Percentiles rank a stretch among this genome's conserved stretches.
Evolutionary conservation across 2,113 vertebrate genomes (phyloP).

Genomic region (Colossoma macropomum): DNA sequence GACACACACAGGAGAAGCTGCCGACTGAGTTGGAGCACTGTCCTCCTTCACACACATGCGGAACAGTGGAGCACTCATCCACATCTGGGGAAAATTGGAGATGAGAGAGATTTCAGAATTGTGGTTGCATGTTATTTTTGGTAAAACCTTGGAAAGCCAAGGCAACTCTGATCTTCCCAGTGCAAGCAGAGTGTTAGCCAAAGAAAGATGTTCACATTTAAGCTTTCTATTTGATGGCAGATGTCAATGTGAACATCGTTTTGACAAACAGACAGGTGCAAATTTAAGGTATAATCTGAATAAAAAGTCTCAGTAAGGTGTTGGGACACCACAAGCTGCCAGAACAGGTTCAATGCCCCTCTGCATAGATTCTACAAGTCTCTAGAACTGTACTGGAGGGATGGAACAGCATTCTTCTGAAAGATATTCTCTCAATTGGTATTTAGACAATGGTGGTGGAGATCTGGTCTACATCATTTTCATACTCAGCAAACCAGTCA

Average conservation of each 20-base stretch:
- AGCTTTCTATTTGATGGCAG: background rate
- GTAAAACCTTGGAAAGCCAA: background rate
- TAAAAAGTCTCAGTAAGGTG: too few species aligned
- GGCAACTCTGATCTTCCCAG: background rate
- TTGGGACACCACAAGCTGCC: too few species aligned
- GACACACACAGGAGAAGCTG: conserved; percentile 69
- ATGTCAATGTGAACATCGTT: background rate
- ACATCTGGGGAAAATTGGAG: conserved; percentile 61
- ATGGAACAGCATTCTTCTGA: too few species aligned
- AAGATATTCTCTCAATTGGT: too few species aligned
- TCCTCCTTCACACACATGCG: conserved; percentile 65
- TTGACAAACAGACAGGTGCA: too few species aligned
- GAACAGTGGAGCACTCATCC: conserved; percentile 65
- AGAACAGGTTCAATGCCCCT: too few species aligned
- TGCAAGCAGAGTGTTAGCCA: background rate
- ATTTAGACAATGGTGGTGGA: too few species aligned
- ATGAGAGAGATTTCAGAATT: conserved; percentile 3
- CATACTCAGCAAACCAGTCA: too few species aligned
- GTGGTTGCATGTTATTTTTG: background rate
- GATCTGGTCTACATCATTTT: too few species aligned
- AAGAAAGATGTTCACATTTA: background rate
- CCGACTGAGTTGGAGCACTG: conserved; percentile 68
- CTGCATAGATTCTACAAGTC: too few species aligned
- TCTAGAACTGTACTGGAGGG: too few species aligned
- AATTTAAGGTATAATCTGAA: too few species aligned